These are phyloP conservation scores for Macrobrachium rosenbergii DNA, from an alignment of 1,140 invertebrate genomes.

Conservation along the genomic window DNA sequence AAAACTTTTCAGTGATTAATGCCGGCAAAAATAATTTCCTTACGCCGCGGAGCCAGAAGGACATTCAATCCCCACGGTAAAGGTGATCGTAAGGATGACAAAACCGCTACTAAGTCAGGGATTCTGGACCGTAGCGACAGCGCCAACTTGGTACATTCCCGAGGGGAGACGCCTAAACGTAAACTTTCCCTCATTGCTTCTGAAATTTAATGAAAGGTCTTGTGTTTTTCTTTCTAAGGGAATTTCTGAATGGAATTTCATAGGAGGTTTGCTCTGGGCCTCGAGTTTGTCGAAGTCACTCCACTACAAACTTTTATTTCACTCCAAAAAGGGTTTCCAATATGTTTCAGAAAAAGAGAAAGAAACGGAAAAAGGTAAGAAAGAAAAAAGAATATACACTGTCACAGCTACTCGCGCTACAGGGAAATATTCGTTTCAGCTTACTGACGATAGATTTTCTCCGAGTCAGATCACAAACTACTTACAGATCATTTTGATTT, in stretches of 20 bases:
- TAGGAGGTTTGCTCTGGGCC: slow-evolving; percentile 19
- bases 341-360: too few species aligned
- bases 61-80: neutral
- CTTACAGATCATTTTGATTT: too few species aligned
- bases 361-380: too few species aligned
- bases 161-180: slow-evolving; percentile 11
- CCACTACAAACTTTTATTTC: neutral
- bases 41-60: neutral
- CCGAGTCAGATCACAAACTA: too few species aligned
- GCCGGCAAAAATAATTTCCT: slow-evolving; percentile 40
- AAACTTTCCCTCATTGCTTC: slow-evolving; percentile 52
- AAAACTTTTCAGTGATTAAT: slow-evolving; percentile 47
- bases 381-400: too few species aligned
- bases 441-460: too few species aligned
- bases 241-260: slow-evolving; percentile 48
- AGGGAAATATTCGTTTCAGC: too few species aligned
- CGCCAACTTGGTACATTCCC: neutral
- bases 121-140: neutral
- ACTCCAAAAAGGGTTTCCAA: neutral
- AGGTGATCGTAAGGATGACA: neutral
- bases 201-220: slow-evolving; percentile 53
- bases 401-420: too few species aligned
- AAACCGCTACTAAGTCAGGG: neutral
- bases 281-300: neutral
- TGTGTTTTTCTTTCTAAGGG: slow-evolving; percentile 50